Percentiles rank a stretch among this genome's conserved stretches.
Evolutionary conservation across 2,888 invertebrate species (phyloP).

Genomic region (Erpobdella octoculata): DNA sequence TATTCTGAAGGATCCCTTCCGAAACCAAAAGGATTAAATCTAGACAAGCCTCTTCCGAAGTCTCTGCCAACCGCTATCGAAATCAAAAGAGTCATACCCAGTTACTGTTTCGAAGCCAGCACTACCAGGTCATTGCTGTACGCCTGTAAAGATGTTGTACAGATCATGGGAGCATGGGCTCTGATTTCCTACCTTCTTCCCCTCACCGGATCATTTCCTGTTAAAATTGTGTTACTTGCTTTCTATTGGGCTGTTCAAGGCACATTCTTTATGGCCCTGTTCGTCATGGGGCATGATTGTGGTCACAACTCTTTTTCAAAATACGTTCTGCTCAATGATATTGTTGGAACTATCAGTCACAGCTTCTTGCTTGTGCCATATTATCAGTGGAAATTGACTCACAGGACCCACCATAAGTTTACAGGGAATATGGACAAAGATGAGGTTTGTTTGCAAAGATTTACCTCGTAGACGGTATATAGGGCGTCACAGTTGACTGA

Average conservation of each 20-base stretch:
- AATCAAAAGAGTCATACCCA: slow-evolving; percentile 44
- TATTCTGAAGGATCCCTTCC: neutral
- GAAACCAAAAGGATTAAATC: slow-evolving; percentile 16
- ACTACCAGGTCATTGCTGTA: slow-evolving; percentile 43
- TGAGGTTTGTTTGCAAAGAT: slow-evolving; percentile 33
- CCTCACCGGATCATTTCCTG: neutral
- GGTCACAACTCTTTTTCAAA: slow-evolving; percentile 47
- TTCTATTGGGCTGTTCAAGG: slow-evolving; percentile 46
- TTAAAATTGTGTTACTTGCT: slow-evolving; percentile 34
- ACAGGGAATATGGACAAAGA: slow-evolving; percentile 49
- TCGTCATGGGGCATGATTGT: slow-evolving; percentile 48
- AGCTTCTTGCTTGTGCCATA: slow-evolving; percentile 45
- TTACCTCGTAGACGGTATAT: no score
- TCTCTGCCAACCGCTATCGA: slow-evolving; percentile 44
- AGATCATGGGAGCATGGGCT: slow-evolving; percentile 38
- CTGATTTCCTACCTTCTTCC: slow-evolving; percentile 24
- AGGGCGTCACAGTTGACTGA: neutral
- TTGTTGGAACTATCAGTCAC: slow-evolving; percentile 44
- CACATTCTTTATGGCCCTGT: slow-evolving; percentile 45
- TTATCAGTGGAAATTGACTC: slow-evolving; percentile 48
- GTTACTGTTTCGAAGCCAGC: slow-evolving; percentile 43
- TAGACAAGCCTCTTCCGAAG: slow-evolving; percentile 33
- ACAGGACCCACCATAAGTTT: slow-evolving; percentile 46
- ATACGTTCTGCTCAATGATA: slow-evolving; percentile 42
- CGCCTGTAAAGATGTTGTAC: slow-evolving; percentile 41